A percentile compares a stretch with the other conserved stretches of the same genome.
Evolutionary conservation across 2,888 invertebrate species (phyloP).

Genomic region (Ctena decussata): DNA sequence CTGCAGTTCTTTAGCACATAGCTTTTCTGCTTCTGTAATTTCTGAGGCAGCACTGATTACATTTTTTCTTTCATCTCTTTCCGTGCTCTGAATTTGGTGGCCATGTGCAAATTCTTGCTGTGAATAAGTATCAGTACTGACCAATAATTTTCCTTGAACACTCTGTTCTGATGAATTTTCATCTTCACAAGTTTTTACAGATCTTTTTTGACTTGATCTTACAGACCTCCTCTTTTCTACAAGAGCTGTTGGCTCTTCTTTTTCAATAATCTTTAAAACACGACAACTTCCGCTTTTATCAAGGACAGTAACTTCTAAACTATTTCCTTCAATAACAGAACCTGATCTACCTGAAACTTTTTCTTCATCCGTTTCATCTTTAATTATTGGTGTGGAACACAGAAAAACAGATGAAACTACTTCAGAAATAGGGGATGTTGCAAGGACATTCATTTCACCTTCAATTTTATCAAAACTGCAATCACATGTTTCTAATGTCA

Average conservation of each 20-base stretch:
- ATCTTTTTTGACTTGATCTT: not conserved
- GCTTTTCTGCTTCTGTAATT: not conserved
- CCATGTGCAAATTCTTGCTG: not conserved
- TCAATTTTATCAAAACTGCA: no score
- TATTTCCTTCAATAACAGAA: not conserved
- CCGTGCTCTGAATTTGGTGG: no score
- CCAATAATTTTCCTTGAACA: not conserved
- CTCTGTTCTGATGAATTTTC: not conserved
- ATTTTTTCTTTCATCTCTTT: not conserved
- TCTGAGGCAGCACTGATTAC: not conserved
- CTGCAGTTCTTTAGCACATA: not conserved
- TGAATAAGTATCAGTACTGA: not conserved
- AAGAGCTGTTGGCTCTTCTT: constrained; percentile 36
- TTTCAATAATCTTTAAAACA: constrained; percentile 47
- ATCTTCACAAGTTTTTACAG: not conserved
- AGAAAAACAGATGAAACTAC: not conserved
- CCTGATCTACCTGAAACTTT: not conserved
- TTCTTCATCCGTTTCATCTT: not conserved
- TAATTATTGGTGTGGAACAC: not conserved
- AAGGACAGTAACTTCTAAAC: constrained; percentile 43
- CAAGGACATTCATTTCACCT: no score
- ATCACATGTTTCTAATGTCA: not conserved
- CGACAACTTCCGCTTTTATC: constrained; percentile 36
- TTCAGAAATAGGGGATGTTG: not conserved
- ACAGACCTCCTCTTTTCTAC: constrained; percentile 20